Conservation (phyloP, 1,140 invertebrate species). For the Notospermus geniculatus region DNA sequence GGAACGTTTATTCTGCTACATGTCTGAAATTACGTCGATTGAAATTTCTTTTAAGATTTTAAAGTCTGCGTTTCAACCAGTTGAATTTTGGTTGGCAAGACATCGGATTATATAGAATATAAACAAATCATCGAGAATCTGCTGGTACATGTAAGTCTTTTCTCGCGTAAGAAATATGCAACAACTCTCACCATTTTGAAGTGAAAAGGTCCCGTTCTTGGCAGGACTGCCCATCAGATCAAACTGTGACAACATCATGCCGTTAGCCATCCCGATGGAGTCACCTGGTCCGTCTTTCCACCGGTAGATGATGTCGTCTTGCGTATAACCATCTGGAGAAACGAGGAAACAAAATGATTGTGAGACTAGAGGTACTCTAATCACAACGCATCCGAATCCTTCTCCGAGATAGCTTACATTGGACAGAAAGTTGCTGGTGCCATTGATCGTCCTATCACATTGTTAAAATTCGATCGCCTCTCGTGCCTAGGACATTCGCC, state of each 20-base stretch:
- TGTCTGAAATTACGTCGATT: slow-evolving; percentile 6
- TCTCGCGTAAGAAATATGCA: too few species aligned
- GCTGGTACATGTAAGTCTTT: too few species aligned
- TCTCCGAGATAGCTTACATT: too few species aligned
- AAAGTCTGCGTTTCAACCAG: too few species aligned
- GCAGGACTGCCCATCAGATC: slow-evolving; percentile 50
- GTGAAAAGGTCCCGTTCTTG: slow-evolving; percentile 37
- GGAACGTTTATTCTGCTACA: background rate
- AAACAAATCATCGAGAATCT: too few species aligned
- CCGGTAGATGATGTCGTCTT: slow-evolving; percentile 49
- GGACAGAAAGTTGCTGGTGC: too few species aligned
- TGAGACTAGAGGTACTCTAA: background rate
- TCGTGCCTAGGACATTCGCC: too few species aligned
- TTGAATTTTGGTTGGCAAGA: too few species aligned
- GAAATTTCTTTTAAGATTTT: slow-evolving; percentile 4
- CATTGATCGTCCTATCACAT: too few species aligned
- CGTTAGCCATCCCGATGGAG: slow-evolving; percentile 37
- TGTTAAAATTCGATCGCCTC: too few species aligned
- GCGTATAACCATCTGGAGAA: slow-evolving; percentile 51
- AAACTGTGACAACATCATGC: slow-evolving; percentile 56
- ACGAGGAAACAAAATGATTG: background rate
- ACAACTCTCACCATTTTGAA: slow-evolving; percentile 33
- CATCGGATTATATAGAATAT: too few species aligned
- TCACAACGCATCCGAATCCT: too few species aligned
- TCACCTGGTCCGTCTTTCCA: slow-evolving; percentile 46